These are phyloP conservation scores for Pristionchus entomophagus DNA, from an alignment of 2,888 invertebrate species.

Conservation along the genomic window DNA sequence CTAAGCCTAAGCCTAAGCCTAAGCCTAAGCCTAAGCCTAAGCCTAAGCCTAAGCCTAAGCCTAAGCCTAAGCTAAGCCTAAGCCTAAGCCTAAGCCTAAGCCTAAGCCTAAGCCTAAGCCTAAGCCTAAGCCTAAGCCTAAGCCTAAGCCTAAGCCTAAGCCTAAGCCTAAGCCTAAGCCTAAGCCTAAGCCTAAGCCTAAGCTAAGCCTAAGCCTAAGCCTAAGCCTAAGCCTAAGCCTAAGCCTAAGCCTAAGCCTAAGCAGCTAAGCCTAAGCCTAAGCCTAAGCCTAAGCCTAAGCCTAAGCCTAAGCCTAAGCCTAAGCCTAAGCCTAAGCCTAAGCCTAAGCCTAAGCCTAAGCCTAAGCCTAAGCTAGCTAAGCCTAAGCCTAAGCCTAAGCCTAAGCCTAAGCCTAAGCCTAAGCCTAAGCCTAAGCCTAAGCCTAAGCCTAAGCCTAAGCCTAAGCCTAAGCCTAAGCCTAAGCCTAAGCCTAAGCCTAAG, in stretches of 20 bases:
- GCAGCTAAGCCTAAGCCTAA: conserved; percentile 51
- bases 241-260: conserved; percentile 52
- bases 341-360: conserved; percentile 29
- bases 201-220: conserved; percentile 49
- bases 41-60: conserved; percentile 52
- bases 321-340: conserved; percentile 32
- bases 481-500: conserved; percentile 50
- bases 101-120: conserved; percentile 52
- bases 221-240: conserved; percentile 51
- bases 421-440: conserved; percentile 29
- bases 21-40: conserved; percentile 53
- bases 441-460: conserved; percentile 29
- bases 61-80: conserved; percentile 51
- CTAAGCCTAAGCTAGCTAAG: conserved; percentile 14
- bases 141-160: conserved; percentile 54
- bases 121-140: conserved; percentile 52
- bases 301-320: conserved; percentile 50
- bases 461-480: conserved; percentile 47
- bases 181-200: conserved; percentile 50
- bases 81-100: conserved; percentile 51
- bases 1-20: conserved; percentile 52
- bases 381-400: conserved; percentile 17
- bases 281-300: conserved; percentile 51
- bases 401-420: conserved; percentile 28
- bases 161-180: conserved; percentile 52